Conservation (phyloP, 2,888 invertebrate genomes). For the Drosophila colorata region DNA sequence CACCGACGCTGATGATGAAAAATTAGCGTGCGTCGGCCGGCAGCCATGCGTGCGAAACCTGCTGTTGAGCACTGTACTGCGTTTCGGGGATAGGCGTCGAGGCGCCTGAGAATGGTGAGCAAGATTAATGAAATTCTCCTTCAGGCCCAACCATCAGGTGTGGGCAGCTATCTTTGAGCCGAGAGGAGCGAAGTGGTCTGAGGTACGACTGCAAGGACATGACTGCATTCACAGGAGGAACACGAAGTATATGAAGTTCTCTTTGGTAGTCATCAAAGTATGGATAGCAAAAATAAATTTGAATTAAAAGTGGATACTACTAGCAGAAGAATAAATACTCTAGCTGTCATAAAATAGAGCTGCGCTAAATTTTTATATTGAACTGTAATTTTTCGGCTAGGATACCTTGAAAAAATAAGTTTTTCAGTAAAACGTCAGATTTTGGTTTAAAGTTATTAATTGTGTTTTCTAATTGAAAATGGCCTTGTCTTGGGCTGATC, state of each 20-base stretch:
- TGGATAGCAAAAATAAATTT: too few species aligned
- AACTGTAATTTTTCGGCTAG: too few species aligned
- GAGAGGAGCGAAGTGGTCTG: constrained; percentile 15
- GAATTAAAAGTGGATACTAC: too few species aligned
- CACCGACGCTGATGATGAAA: constrained; percentile 74
- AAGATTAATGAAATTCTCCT: constrained; percentile 72
- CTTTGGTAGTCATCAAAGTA: neutral
- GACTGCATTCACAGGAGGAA: neutral
- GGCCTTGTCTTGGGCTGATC: too few species aligned
- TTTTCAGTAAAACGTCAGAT: too few species aligned
- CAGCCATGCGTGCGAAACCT: constrained; percentile 58
- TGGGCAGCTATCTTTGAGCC: constrained; percentile 17
- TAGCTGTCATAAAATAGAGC: too few species aligned
- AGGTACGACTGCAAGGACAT: neutral
- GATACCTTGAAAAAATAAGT: too few species aligned
- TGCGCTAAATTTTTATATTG: too few species aligned
- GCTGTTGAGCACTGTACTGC: constrained; percentile 15
- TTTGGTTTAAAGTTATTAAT: neutral
- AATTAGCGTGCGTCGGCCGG: constrained; percentile 68
- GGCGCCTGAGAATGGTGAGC: constrained; percentile 55
- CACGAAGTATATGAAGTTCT: neutral
- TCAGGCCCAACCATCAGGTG: constrained; percentile 39
- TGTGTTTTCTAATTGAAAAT: too few species aligned
- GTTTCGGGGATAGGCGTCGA: constrained; percentile 17
- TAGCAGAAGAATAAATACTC: too few species aligned